phyloP scores from a whole-genome alignment of 2,113 vertebrate genomes.

The Rhinolophus ferrumequinum region DNA sequence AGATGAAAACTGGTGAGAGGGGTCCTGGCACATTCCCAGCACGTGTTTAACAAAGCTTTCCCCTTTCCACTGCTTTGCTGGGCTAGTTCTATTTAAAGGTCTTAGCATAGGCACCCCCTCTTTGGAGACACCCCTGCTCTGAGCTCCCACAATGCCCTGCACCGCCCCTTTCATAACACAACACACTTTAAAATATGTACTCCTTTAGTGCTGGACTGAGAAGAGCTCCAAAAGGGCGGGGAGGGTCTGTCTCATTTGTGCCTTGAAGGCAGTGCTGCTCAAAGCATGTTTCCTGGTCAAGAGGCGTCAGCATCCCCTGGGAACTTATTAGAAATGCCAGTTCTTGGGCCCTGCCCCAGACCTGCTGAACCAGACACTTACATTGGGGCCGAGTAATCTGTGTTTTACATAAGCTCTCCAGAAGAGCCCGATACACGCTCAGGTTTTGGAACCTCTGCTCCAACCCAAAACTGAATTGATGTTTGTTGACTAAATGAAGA shows the following conservation, averaged over 20 bases:
- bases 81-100: too few species aligned
- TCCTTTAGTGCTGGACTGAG: neutral
- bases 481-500: neutral
- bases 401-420: neutral
- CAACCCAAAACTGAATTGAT: neutral
- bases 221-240: neutral
- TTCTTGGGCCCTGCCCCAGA: neutral
- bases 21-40: neutral
- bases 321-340: neutral
- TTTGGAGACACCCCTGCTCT: neutral
- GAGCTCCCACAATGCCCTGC: neutral
- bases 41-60: neutral
- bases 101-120: neutral
- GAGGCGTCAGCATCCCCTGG: neutral
- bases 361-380: neutral
- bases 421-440: too few species aligned
- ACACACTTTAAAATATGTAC: neutral
- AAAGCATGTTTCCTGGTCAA: neutral
- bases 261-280: neutral
- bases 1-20: neutral
- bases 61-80: neutral
- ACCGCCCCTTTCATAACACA: neutral
- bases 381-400: accelerated
- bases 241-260: accelerated
- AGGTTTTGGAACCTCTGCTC: neutral